phyloP scores from a whole-genome alignment of 2,888 invertebrate species.

The Camponotus fellah region DNA sequence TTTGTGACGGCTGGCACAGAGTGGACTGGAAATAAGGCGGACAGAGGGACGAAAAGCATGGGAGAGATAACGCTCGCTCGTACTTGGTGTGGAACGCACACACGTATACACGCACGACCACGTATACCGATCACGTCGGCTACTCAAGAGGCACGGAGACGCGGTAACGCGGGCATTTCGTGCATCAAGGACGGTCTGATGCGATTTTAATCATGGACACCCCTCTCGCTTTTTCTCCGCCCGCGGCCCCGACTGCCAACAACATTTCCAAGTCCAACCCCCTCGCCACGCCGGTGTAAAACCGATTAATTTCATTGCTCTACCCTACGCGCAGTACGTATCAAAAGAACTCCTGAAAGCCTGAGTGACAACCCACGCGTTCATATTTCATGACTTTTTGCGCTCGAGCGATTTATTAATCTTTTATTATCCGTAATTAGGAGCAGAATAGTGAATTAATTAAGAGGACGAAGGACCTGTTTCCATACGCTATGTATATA shows the following conservation, averaged over 20 bases:
- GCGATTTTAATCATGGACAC: slow-evolving; percentile 79
- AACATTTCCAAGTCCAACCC: slow-evolving; percentile 68
- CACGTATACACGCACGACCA: background rate
- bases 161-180: slow-evolving; percentile 79
- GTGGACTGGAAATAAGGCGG: slow-evolving; percentile 62
- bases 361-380: slow-evolving; percentile 60
- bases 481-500: background rate
- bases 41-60: slow-evolving; percentile 65
- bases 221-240: slow-evolving; percentile 71
- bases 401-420: slow-evolving; percentile 46
- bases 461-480: slow-evolving; percentile 26
- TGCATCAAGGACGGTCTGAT: slow-evolving; percentile 79
- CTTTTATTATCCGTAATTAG: slow-evolving; percentile 53
- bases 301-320: slow-evolving; percentile 73
- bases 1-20: slow-evolving; percentile 68
- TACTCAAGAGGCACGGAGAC: slow-evolving; percentile 57
- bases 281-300: slow-evolving; percentile 68
- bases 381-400: slow-evolving; percentile 64
- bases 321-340: slow-evolving; percentile 41
- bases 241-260: slow-evolving; percentile 57
- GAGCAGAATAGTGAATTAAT: slow-evolving; percentile 53
- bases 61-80: slow-evolving; percentile 61
- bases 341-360: slow-evolving; percentile 65
- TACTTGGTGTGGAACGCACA: slow-evolving; percentile 22
- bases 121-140: slow-evolving; percentile 36